Evolutionary conservation across 37 sponge, comb jelly and placozoan species (phyloP).

Genomic region (Bolinopsis microptera): DNA sequence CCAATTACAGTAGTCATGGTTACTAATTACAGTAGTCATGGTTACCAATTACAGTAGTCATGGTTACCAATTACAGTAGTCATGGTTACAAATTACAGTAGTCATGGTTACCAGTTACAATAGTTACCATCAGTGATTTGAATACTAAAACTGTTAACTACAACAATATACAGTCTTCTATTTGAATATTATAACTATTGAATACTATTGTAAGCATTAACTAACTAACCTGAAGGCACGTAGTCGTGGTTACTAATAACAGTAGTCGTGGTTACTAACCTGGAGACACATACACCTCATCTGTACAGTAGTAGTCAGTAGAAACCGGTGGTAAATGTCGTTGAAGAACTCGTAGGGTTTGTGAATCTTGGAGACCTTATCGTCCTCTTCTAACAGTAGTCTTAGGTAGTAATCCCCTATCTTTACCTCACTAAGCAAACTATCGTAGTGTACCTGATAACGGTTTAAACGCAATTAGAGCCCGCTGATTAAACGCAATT

Average conservation of each 20-base stretch:
- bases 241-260: no score
- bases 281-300: slow-evolving; percentile 99
- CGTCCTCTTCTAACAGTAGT: slow-evolving; percentile 90
- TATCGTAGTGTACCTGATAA: slow-evolving; percentile 83
- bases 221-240: no score
- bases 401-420: slow-evolving; percentile 97
- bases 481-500: no score
- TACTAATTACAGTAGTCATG: neutral
- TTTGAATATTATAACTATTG: neutral
- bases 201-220: neutral
- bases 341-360: slow-evolving; percentile 98
- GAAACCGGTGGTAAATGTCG: slow-evolving; percentile 97
- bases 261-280: slow-evolving; percentile 3
- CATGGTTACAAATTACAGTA: neutral
- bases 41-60: neutral
- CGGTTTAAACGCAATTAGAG: no score
- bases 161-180: neutral
- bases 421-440: slow-evolving; percentile 91
- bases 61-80: neutral
- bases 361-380: slow-evolving; percentile 77
- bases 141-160: neutral
- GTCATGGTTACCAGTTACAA: neutral
- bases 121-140: neutral
- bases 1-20: neutral
- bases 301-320: slow-evolving; percentile 91